Evolutionary conservation across 2,797 vertebrate species (phyloP).

Genomic region (Platyrinchus mystaceus): DNA sequence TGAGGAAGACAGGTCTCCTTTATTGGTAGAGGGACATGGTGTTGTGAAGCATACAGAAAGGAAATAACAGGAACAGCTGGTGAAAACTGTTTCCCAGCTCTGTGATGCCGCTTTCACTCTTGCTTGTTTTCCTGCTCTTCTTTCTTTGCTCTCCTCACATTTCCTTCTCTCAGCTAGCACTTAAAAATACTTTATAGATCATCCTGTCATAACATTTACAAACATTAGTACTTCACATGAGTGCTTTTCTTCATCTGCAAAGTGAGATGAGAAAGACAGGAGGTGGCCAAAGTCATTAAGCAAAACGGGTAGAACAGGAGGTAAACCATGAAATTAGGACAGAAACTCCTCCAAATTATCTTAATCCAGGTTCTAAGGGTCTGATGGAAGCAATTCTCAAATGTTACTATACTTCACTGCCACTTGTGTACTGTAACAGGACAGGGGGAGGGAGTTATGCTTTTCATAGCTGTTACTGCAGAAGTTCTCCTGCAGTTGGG

Average conservation of each 20-base stretch:
- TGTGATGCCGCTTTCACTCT: background rate
- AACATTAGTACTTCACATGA: background rate
- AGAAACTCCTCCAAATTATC: background rate
- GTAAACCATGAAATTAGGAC: background rate
- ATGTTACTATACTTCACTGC: background rate
- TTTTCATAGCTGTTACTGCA: background rate
- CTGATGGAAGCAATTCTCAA: background rate
- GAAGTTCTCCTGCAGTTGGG: background rate
- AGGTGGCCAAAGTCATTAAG: background rate
- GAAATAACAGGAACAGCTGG: slow-evolving; percentile 16
- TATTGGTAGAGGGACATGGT: background rate
- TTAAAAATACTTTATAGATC: slow-evolving; percentile 6
- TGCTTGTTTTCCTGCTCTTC: background rate
- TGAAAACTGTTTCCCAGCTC: background rate
- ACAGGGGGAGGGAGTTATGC: background rate
- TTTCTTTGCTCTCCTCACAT: background rate
- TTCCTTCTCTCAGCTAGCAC: background rate
- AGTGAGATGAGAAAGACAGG: background rate
- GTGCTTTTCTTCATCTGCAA: background rate
- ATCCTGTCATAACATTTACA: slow-evolving; percentile 34
- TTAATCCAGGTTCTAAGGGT: rapidly evolving
- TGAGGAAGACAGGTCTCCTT: slow-evolving; percentile 4
- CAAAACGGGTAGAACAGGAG: background rate
- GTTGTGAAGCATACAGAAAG: background rate
- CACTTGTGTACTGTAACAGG: background rate